A percentile compares a stretch with the other conserved stretches of the same genome.
These are phyloP conservation scores for Cheilosia soror DNA, from an alignment of 2,888 invertebrate species.

Conservation along the genomic window DNA sequence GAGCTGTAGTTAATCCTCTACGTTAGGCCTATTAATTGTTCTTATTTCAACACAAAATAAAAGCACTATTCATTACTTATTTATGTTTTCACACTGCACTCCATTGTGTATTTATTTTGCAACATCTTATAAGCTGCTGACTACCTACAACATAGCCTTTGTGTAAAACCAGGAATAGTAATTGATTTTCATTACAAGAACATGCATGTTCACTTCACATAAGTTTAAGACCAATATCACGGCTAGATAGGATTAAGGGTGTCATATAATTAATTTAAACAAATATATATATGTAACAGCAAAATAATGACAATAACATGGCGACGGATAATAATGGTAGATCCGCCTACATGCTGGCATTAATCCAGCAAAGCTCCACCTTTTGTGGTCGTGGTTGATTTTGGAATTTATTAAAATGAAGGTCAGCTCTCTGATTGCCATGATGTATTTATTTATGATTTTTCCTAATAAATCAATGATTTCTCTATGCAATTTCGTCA, in stretches of 20 bases:
- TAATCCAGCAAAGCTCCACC: conserved; percentile 73
- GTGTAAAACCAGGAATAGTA: background rate
- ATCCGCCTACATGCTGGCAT: conserved; percentile 72
- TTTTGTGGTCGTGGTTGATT: conserved; percentile 53
- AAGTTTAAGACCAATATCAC: conserved; percentile 63
- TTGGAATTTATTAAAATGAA: conserved; percentile 61
- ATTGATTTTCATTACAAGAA: conserved; percentile 37
- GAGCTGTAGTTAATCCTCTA: too few species aligned
- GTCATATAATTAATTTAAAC: conserved; percentile 60
- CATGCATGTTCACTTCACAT: conserved; percentile 34
- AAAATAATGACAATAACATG: conserved; percentile 39
- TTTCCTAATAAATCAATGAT: conserved; percentile 54
- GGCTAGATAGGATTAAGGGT: conserved; percentile 64
- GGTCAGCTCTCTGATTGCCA: conserved; percentile 52
- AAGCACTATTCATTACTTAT: too few species aligned
- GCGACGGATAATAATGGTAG: conserved; percentile 69
- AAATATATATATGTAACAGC: conserved; percentile 9
- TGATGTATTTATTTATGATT: conserved; percentile 47
- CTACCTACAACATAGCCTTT: background rate
- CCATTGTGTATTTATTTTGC: background rate
- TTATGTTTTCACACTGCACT: background rate
- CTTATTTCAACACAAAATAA: too few species aligned
- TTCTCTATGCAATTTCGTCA: conserved; percentile 65
- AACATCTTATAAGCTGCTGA: background rate
- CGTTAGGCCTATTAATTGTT: too few species aligned